Conservation (phyloP, 1,140 invertebrate species). For the Hesperophylax magnus region DNA sequence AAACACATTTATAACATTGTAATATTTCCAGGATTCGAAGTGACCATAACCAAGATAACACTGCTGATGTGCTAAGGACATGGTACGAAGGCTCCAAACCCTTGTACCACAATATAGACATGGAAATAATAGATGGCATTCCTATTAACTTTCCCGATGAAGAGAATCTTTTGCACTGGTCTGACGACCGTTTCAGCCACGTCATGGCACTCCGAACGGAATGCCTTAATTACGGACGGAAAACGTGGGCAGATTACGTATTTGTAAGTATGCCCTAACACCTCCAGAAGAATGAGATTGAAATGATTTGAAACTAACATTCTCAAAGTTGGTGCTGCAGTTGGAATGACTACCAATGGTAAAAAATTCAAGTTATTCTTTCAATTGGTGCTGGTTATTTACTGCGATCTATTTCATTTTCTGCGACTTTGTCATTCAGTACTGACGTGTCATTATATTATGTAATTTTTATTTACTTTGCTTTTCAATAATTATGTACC, state of each 20-base stretch:
- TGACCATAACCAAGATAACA: slow-evolving; percentile 90
- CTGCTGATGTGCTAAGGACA: slow-evolving; percentile 78
- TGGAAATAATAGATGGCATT: slow-evolving; percentile 68
- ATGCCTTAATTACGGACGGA: slow-evolving; percentile 80
- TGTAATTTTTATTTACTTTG: no score
- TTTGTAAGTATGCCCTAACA: slow-evolving; percentile 73
- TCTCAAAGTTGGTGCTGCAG: background rate
- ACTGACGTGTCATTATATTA: no score
- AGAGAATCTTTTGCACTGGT: slow-evolving; percentile 81
- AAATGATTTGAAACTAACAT: background rate
- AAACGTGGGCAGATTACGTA: slow-evolving; percentile 88
- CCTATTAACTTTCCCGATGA: slow-evolving; percentile 74
- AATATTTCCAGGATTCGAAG: slow-evolving; percentile 80
- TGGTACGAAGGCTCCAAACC: slow-evolving; percentile 78
- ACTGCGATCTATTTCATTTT: no score
- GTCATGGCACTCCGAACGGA: slow-evolving; percentile 87
- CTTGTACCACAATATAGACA: slow-evolving; percentile 82
- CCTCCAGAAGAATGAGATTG: background rate
- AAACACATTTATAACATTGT: background rate
- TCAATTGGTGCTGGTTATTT: no score
- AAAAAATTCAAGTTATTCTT: no score
- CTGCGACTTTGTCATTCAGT: no score
- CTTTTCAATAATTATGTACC: no score
- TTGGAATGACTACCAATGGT: no score
- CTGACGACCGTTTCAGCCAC: slow-evolving; percentile 81